phyloP scores from a whole-genome alignment of 2,113 vertebrate genomes.

The Erpornis zantholeuca region DNA sequence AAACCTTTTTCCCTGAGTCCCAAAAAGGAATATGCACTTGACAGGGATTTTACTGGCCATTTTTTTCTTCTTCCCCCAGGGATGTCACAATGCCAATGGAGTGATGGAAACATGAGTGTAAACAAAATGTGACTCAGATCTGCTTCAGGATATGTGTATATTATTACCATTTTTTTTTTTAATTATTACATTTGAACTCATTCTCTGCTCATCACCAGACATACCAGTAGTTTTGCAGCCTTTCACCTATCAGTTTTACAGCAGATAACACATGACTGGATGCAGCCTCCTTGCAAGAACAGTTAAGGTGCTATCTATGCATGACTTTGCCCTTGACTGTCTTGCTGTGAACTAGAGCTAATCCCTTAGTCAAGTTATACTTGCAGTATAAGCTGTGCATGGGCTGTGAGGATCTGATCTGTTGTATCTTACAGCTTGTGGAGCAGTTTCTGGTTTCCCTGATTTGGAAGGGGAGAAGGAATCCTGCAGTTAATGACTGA shows the following conservation, averaged over 20 bases:
- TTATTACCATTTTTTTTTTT: neutral
- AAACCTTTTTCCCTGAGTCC: neutral
- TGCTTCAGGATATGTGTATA: neutral
- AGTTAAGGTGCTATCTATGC: neutral
- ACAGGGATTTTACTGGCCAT: neutral
- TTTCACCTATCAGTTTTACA: neutral
- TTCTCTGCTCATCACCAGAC: neutral
- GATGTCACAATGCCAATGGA: neutral
- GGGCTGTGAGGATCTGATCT: neutral
- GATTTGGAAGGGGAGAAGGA: neutral
- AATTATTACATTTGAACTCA: neutral
- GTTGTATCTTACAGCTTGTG: neutral
- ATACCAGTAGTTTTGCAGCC: neutral
- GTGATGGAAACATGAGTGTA: neutral
- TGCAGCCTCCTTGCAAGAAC: neutral
- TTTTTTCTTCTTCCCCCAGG: neutral
- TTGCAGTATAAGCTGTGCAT: neutral
- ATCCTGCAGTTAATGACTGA: neutral
- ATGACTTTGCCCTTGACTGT: neutral
- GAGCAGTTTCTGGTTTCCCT: neutral
- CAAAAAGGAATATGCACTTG: neutral
- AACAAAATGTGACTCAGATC: neutral
- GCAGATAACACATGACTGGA: neutral
- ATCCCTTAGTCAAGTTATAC: neutral
- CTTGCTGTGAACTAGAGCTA: neutral